Base-by-base conservation (phyloP, 2,888 invertebrate genomes). In the Dolomedes plantarius region DNA sequence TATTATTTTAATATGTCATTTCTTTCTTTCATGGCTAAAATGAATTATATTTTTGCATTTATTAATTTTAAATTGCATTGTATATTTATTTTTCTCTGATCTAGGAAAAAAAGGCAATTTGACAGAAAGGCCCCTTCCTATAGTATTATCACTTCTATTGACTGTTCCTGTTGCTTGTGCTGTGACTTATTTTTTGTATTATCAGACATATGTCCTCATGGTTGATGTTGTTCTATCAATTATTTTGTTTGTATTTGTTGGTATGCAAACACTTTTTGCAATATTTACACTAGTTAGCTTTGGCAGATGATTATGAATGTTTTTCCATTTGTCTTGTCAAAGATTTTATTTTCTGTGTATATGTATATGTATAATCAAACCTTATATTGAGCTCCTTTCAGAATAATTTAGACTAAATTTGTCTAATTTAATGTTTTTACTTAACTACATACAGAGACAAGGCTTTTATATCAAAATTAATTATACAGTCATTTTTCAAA, bases 141-240 rank as follows among this genome's bases (percentile, higher is more conserved):
- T 85, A 27, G 68, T 85, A 9, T 29, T 85, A 41, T 77, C 73
- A 13, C 62, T 85, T 27, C 73, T 85, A 23, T 28, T 85, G 36
- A 85, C 83, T 56, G 67, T 77, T 28, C 83, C 83, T 36, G 83
- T 85, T 6, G 13, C 32, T 0, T 67, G 65, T 77, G 72, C 67
- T 16, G 39, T 41, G 27, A 32, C 39, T 23, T 85, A 85, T 27
- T 85, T 85, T 62, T 65, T 85, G 19, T 85, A 67, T 50, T 85
- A 50, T 32, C 83, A 85, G 23, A 85, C 83, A 11, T 85, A 85
- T 73, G 73, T 85, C 11, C 36, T 85, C 19, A 85, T 71, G 67
- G 23, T 65, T 62, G 83, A 85, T 67, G 19, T 85, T 19, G 56
- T 85, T 62, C 39, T 77, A 7, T 77, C 83, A 7, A 73, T 67